Evolutionary conservation across 1,140 invertebrate genomes (phyloP).

Genomic region (Drosophila fuyamai): DNA sequence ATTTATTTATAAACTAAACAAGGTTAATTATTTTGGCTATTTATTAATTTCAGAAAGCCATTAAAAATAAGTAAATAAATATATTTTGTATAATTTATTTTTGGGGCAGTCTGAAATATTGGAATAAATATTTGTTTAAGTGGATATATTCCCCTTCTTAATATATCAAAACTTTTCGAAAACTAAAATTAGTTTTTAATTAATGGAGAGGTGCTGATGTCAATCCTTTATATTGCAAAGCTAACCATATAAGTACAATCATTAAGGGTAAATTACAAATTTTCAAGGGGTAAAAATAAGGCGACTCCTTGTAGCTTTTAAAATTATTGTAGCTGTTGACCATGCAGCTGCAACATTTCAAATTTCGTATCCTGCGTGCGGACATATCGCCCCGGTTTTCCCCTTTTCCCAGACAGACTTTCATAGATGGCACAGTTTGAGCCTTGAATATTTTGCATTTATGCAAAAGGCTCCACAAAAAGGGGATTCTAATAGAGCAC

Average conservation of each 20-base stretch:
- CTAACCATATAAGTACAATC: no score
- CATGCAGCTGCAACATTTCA: conserved; percentile 59
- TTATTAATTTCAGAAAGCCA: no score
- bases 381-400: conserved; percentile 49
- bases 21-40: no score
- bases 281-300: not conserved
- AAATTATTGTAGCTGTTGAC: conserved; percentile 37
- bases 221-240: no score
- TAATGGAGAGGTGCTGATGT: no score
- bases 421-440: conserved; percentile 63
- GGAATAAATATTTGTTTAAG: no score
- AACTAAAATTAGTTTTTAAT: no score
- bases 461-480: conserved; percentile 56
- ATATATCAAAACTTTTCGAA: no score
- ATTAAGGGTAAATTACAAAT: no score
- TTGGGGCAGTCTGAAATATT: no score
- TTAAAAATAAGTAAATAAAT: not conserved
- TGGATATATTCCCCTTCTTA: no score
- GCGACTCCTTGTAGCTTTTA: not conserved
- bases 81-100: not conserved
- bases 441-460: conserved; percentile 77
- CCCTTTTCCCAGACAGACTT: conserved; percentile 44
- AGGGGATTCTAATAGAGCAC: conserved; percentile 62
- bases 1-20: no score
- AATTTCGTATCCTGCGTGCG: conserved; percentile 54